Evolutionary conservation across 2,888 invertebrate genomes (phyloP).

Genomic region (Torymus aiolomorphi): DNA sequence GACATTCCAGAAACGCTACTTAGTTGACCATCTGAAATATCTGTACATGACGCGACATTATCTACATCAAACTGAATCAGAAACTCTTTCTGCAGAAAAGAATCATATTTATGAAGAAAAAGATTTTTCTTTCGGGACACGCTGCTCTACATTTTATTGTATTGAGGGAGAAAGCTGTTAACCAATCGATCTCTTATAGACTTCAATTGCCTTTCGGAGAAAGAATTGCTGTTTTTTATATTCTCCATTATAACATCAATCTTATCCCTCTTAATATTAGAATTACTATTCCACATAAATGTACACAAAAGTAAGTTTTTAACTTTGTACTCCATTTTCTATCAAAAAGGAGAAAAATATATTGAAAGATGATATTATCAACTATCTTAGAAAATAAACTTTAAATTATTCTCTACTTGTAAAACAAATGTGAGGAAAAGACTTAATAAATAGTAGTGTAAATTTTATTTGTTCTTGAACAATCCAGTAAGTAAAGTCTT

Average conservation of each 20-base stretch:
- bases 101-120: not conserved
- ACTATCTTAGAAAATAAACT: too few species aligned
- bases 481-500: too few species aligned
- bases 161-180: constrained; percentile 17
- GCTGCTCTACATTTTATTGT: constrained; percentile 18
- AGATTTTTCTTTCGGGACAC: constrained; percentile 9
- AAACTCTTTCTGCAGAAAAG: constrained; percentile 21
- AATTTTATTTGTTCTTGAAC: too few species aligned
- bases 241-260: constrained; percentile 14
- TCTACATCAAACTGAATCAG: too few species aligned
- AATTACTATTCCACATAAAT: constrained; percentile 3
- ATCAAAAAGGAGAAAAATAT: too few species aligned
- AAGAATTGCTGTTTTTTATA: not conserved
- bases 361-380: too few species aligned
- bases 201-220: not conserved
- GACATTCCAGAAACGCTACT: not conserved
- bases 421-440: too few species aligned
- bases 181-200: constrained; percentile 9
- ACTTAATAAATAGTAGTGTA: too few species aligned
- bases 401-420: too few species aligned
- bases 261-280: not conserved
- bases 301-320: constrained; percentile 8
- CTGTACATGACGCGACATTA: not conserved
- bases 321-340: too few species aligned
- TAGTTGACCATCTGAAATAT: not conserved